Conservation (phyloP, 2,113 vertebrate species). For the Rafetus swinhoei region DNA sequence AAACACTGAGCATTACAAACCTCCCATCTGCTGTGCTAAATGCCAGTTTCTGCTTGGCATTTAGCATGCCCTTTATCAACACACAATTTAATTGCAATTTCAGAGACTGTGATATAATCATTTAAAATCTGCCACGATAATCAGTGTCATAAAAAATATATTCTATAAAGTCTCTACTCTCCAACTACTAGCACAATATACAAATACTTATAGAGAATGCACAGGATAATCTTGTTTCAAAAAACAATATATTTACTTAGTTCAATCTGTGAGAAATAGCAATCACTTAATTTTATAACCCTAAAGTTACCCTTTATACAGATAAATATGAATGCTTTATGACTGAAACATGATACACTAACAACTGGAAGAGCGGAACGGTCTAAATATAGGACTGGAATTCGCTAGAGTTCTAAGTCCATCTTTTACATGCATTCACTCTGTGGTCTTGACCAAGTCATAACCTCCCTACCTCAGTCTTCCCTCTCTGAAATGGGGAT, state of each 20-base stretch:
- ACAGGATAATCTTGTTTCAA: not conserved
- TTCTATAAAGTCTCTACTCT: constrained; percentile 21
- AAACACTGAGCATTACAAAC: constrained; percentile 65
- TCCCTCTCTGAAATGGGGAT: not conserved
- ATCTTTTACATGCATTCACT: not conserved
- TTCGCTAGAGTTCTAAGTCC: not conserved
- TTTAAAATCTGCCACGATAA: constrained; percentile 31
- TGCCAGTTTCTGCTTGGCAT: constrained; percentile 68
- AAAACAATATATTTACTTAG: not conserved
- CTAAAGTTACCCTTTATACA: not conserved
- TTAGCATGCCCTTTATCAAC: constrained; percentile 69
- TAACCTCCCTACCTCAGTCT: not conserved
- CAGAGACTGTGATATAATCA: constrained; percentile 46
- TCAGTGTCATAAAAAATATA: not conserved
- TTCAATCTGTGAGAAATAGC: not conserved
- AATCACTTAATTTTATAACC: not conserved
- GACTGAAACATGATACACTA: not conserved
- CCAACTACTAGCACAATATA: constrained; percentile 27
- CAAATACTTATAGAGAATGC: not conserved
- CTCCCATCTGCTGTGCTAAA: constrained; percentile 64
- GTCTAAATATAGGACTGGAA: not conserved
- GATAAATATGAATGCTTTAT: not conserved
- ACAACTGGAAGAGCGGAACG: not conserved
- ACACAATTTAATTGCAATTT: constrained; percentile 63
- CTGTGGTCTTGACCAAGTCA: rapidly evolving